Evolutionary conservation across 2,113 vertebrate species (phyloP), one percentile per base, ranked within the genome.

Genomic region (Chunga burmeisteri): DNA sequence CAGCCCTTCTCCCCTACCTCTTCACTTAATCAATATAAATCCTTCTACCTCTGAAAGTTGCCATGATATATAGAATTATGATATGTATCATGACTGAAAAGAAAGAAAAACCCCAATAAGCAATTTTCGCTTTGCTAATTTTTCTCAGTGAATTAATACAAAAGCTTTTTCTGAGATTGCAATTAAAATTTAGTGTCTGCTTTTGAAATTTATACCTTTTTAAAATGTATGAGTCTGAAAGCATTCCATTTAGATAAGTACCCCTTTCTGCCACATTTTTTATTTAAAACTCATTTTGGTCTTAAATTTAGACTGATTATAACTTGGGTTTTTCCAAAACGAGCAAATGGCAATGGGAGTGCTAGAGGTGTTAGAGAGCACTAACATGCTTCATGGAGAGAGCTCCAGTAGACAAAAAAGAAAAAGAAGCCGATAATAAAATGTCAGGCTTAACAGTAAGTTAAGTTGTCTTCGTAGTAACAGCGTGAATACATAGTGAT

Each of bases 171-270:
- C 96, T 88, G 97, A 97, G 96, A 97, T 97, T 98, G 96, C 98
- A 98, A 96, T 98, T 98, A 98, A 98, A 98, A 98, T 98, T 98
- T 98, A 98, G 98, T 98, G 97, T 96, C 97, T 98, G 90, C 96
- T 96, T 96, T 97, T 87, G 96, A 98, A 98, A 98, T 98, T 98
- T 98, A 98, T 98, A 97, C 97, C 95, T 97, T 97, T 97, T 97
- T 98, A 98, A 98, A 98, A 98, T 98, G 96, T 93, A 97, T 97
- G 97, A 97, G 96, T 92, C 97, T 98, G 97, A 98, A 98, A 98
- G 98, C 97, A 97, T 98, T 98, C 98, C 97, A 97, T 98, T 98
- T 98, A 94, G 94, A 96, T 98, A 98, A 98, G 97, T 98, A 98
- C 95, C 80, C 84, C 96, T 98, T 98, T 98, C 96, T 97, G 97